Evolutionary conservation across 2,797 vertebrate species (phyloP).

Genomic region (Silurus aristotelis): DNA sequence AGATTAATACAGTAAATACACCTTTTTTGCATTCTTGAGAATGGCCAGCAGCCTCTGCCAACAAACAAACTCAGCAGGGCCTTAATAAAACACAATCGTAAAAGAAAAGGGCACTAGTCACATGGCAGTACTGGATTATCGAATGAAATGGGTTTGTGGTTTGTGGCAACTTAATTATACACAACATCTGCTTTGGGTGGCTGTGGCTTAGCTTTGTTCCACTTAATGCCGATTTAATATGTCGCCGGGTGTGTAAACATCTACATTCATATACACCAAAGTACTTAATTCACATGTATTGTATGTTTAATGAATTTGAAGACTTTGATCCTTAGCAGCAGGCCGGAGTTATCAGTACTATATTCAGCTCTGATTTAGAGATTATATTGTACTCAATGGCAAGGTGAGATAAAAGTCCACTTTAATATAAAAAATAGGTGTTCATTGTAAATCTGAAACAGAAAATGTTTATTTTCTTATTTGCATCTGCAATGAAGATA

Average conservation of each 20-base stretch:
- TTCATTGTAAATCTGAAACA: neutral
- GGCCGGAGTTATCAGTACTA: too few species aligned
- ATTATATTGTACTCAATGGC: neutral
- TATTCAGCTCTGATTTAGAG: neutral
- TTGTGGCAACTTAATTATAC: slow-evolving; percentile 38
- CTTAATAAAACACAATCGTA: slow-evolving; percentile 28
- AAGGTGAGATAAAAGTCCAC: neutral
- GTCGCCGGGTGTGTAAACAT: slow-evolving; percentile 32
- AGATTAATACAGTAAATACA: neutral
- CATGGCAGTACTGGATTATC: slow-evolving; percentile 40
- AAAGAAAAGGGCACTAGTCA: slow-evolving; percentile 43
- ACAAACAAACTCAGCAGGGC: slow-evolving; percentile 18
- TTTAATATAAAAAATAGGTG: neutral
- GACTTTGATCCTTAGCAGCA: neutral
- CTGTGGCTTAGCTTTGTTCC: slow-evolving; percentile 32
- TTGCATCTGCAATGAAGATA: neutral
- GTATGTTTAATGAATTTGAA: slow-evolving; percentile 10
- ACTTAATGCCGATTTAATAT: slow-evolving; percentile 35
- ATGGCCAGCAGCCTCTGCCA: slow-evolving; percentile 9
- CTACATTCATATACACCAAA: neutral
- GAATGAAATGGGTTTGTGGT: slow-evolving; percentile 37
- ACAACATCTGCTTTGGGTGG: slow-evolving; percentile 37
- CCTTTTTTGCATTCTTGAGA: slow-evolving; percentile 4
- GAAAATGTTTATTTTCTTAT: neutral
- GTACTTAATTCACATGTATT: slow-evolving; percentile 10